Conservation (phyloP, 2,797 vertebrate species). For the Neosilurus mollespiculum region DNA sequence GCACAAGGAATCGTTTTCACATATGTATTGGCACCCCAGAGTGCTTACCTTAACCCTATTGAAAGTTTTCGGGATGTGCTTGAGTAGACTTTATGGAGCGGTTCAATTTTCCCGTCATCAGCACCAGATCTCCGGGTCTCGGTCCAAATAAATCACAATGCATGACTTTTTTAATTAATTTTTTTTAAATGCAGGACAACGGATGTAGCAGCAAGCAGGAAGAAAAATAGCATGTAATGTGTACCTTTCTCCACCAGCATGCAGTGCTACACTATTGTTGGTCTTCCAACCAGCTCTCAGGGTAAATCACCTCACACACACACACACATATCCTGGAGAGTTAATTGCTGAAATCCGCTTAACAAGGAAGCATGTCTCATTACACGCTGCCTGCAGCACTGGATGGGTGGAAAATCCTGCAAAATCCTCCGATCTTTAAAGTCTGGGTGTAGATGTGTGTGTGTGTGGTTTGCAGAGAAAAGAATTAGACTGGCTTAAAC, state of each 20-base stretch:
- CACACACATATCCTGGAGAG: constrained; percentile 54
- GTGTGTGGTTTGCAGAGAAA: background rate
- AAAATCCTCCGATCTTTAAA: constrained; percentile 47
- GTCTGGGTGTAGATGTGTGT: background rate
- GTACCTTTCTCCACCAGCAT: constrained; percentile 64
- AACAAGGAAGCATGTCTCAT: constrained; percentile 67
- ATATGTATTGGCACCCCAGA: no score
- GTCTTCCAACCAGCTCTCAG: background rate
- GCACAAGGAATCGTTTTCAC: no score
- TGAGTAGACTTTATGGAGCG: no score
- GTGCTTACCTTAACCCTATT: no score
- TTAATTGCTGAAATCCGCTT: constrained; percentile 69
- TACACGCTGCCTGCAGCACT: constrained; percentile 62
- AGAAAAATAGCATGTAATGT: background rate
- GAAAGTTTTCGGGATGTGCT: no score
- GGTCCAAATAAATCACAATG: no score
- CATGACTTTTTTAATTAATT: no score
- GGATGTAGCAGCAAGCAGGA: no score
- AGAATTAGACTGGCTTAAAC: background rate
- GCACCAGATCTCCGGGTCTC: no score
- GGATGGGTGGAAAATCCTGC: constrained; percentile 53
- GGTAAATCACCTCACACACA: constrained; percentile 31
- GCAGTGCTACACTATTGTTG: constrained; percentile 63
- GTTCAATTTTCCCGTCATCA: no score
- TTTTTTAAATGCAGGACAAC: no score